These are phyloP conservation scores for Loripinus fragilis DNA, from an alignment of 2,888 invertebrate genomes.

Conservation along the genomic window DNA sequence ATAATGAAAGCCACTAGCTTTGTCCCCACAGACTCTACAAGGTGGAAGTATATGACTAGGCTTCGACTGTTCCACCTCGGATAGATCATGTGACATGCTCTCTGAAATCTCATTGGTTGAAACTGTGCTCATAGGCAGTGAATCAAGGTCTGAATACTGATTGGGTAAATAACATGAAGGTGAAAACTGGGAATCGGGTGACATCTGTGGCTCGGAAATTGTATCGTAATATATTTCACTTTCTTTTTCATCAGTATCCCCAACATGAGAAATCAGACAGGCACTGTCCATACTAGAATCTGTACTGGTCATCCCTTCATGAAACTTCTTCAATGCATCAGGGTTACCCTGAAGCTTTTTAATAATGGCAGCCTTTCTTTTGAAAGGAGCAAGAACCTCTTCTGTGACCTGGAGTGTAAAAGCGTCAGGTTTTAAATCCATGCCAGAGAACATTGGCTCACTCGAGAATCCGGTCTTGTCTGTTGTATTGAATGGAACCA, in stretches of 20 bases:
- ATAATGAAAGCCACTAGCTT: conserved; percentile 77
- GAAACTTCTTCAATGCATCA: not conserved
- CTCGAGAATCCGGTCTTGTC: not conserved
- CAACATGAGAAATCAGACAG: not conserved
- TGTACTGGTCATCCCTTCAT: not conserved
- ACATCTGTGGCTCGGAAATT: not conserved
- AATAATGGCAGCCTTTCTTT: not conserved
- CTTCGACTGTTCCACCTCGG: not conserved
- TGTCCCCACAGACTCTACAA: conserved; percentile 75
- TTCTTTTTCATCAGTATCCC: not conserved
- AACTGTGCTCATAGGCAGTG: not conserved
- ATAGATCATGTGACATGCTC: not conserved
- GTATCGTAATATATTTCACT: not conserved
- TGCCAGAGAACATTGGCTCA: not conserved
- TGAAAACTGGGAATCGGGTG: conserved; percentile 9
- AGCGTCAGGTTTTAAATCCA: not conserved
- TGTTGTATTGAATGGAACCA: not conserved
- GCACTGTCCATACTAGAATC: not conserved
- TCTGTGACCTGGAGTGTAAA: not conserved
- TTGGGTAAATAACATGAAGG: not conserved
- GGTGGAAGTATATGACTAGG: conserved; percentile 64
- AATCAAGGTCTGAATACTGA: not conserved
- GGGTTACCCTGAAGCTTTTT: not conserved
- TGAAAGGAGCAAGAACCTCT: not conserved
- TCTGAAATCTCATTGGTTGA: not conserved